Percentiles rank a stretch among this genome's conserved stretches.
Conservation (phyloP, 2,113 vertebrate genomes). For the Antennarius striatus region DNA sequence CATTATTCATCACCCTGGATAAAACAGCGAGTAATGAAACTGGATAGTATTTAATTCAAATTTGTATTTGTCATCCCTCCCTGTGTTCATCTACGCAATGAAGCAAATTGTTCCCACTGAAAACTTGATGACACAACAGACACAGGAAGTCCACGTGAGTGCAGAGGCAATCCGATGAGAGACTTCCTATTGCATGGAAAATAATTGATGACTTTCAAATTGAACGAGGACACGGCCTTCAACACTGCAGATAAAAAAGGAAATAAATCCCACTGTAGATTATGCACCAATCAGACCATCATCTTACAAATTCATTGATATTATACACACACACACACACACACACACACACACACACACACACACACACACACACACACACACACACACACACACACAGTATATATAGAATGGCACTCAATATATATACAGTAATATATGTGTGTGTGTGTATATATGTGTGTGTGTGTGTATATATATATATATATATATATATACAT, state of each 20-base stretch:
- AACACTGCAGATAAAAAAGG: constrained; percentile 52
- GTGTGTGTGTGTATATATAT: too few species aligned
- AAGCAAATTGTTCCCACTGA: constrained; percentile 11
- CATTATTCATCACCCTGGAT: constrained; percentile 1
- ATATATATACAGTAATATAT: too few species aligned
- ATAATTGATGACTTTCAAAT: constrained; percentile 40
- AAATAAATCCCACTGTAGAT: constrained; percentile 60
- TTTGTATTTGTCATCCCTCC: background rate
- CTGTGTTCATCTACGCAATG: background rate
- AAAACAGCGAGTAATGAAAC: background rate
- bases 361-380: constrained; percentile 2
- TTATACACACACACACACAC: constrained; percentile 2
- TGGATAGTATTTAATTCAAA: background rate
- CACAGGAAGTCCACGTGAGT: constrained; percentile 30
- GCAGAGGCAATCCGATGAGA: constrained; percentile 10
- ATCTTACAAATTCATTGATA: constrained; percentile 41
- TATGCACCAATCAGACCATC: constrained; percentile 48
- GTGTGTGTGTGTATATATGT: too few species aligned
- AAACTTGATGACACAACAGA: constrained; percentile 30
- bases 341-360: constrained; percentile 1
- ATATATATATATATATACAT: too few species aligned
- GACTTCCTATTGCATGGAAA: constrained; percentile 31
- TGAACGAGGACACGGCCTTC: constrained; percentile 41
- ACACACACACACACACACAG: constrained; percentile 2
- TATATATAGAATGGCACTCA: too few species aligned